Conservation (phyloP, 2,113 vertebrate species). For the Agelaius phoeniceus region DNA sequence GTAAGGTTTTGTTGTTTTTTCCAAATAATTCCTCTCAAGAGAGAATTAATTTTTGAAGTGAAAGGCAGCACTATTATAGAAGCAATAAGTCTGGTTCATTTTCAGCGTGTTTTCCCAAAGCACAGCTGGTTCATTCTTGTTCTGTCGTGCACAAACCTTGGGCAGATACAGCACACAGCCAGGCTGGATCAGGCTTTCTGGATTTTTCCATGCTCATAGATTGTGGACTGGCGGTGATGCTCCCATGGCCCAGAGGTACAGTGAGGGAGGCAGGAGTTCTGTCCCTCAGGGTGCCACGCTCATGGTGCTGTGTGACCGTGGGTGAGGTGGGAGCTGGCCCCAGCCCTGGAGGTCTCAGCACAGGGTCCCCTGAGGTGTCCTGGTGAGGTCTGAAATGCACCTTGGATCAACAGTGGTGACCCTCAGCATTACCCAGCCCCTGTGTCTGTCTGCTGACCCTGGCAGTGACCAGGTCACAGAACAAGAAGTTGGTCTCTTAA, state of each 20-base stretch:
- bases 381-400: background rate
- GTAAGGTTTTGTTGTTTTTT: background rate
- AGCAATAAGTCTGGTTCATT: background rate
- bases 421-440: background rate
- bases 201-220: background rate
- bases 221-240: background rate
- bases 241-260: fast-evolving
- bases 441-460: background rate
- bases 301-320: fast-evolving
- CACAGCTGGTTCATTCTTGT: background rate
- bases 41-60: background rate
- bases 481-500: fast-evolving
- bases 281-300: fast-evolving
- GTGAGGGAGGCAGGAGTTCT: background rate
- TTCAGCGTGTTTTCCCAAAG: constrained; percentile 9
- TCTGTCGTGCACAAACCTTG: background rate
- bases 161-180: background rate
- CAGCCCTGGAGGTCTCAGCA: background rate
- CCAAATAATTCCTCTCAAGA: background rate
- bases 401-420: background rate
- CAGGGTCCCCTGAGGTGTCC: too few relatives aligned
- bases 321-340: background rate
- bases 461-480: fast-evolving
- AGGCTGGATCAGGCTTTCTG: background rate
- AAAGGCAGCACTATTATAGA: background rate